phyloP scores from a whole-genome alignment of 2,888 invertebrate genomes.

The Nebria salina region DNA sequence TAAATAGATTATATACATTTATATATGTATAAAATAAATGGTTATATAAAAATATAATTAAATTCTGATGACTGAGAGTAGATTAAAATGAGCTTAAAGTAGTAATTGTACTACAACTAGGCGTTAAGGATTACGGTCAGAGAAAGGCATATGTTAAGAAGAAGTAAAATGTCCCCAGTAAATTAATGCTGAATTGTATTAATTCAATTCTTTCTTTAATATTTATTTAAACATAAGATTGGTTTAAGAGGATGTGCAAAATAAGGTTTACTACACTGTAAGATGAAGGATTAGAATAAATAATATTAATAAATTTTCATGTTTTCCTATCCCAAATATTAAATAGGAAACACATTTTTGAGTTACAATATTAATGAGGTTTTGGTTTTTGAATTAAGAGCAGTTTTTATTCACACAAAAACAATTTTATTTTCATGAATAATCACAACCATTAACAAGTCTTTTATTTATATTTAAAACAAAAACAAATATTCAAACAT shows the following conservation, averaged over 20 bases:
- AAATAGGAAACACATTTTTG: too few relatives aligned
- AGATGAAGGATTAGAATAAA: not conserved
- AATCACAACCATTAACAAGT: slow-evolving; percentile 6
- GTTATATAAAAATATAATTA: not conserved
- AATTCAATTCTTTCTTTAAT: not conserved
- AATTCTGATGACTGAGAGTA: not conserved
- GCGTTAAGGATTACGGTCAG: too few relatives aligned
- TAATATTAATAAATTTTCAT: not conserved
- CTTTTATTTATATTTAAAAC: not conserved
- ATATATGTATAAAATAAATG: slow-evolving; percentile 30
- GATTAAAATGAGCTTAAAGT: too few relatives aligned
- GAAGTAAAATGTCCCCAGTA: slow-evolving; percentile 17
- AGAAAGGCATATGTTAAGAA: too few relatives aligned
- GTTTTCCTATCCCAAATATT: not conserved
- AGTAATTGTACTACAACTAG: too few relatives aligned
- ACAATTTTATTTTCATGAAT: not conserved
- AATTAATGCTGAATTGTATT: slow-evolving; percentile 23
- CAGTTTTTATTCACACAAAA: not conserved
- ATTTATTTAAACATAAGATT: slow-evolving; percentile 12
- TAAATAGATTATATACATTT: slow-evolving; percentile 45
- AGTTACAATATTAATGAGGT: too few relatives aligned
- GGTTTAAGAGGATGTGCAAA: not conserved
- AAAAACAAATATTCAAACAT: slow-evolving; percentile 8
- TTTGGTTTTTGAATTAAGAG: too few relatives aligned
- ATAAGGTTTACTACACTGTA: slow-evolving; percentile 1